Evolutionary conservation across 1,140 invertebrate genomes (phyloP), one percentile per base, ranked within the genome.

Genomic region (Stenopsyche tienmushanensis): DNA sequence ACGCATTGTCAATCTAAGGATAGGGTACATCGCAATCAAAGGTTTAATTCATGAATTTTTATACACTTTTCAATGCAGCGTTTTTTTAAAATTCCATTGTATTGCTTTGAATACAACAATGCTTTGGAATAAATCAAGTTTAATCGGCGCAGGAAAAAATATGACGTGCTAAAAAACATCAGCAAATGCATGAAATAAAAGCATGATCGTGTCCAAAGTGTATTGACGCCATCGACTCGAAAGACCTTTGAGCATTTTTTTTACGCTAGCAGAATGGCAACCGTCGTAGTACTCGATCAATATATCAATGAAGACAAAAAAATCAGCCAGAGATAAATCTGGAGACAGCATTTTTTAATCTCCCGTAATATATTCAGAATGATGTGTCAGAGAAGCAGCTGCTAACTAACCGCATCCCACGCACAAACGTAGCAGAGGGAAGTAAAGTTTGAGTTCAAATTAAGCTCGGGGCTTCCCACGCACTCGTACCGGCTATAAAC

Each of bases 381-480:
- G 10, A 15, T 47, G 44, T 47, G 44, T 47, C 44, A 20, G 18
- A 47, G 18, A n/a, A 47, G 18, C 44, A 47, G 44, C 44, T 47
- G 44, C 44, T 47, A 47, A 47, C 44, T 20, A 47, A 47, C 8
- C 10, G 8, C 44, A 18, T 8, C 44, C 44, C 44, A 47, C 44
- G 17, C 44, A 15, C 44, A 47, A 8, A 5, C 18, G 29, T 13
- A 13, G 29, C 29, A 34, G 29, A 34, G 29, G 29, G 29, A 34
- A 34, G 29, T 34, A 34, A 5, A 13, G 5, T 34, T 47, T 18
- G 44, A 7, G 10, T 47, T 20, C 10, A 47, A 15, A 15, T 47
- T 15, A 47, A 47, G 17, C 10, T 20, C 44, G 3, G 7, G 5
- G 10, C 44, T 13, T 8, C 44, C 44, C 17, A 47, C 44, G 44